Percentiles rank a stretch among this genome's conserved stretches.
Conservation (phyloP, 2,888 invertebrate species). For the Synanthedon formicaeformis region DNA sequence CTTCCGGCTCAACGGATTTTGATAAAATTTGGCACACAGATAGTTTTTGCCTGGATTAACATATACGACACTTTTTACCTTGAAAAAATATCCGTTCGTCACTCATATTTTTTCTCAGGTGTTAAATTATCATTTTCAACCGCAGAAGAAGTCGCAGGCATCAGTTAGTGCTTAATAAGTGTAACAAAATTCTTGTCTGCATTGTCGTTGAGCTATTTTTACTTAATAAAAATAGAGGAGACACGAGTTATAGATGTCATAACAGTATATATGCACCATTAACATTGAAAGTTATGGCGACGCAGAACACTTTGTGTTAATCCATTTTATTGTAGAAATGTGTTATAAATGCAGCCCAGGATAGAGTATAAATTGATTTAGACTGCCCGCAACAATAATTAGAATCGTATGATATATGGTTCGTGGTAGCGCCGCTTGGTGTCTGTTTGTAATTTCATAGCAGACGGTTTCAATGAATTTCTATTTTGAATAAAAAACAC, state of each 20-base stretch:
- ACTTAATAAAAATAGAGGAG: constrained; percentile 28
- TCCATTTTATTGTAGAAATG: constrained; percentile 46
- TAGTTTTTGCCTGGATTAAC: too few relatives aligned
- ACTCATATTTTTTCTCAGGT: too few relatives aligned
- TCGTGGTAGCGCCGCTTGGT: constrained; percentile 11
- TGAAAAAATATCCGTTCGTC: too few relatives aligned
- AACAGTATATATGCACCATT: constrained; percentile 46
- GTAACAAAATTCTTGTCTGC: constrained; percentile 17
- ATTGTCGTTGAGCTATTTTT: constrained; percentile 18
- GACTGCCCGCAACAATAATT: constrained; percentile 50
- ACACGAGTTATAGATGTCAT: constrained; percentile 33
- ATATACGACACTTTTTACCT: too few relatives aligned
- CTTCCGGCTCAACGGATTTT: too few relatives aligned
- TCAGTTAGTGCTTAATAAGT: constrained; percentile 28
- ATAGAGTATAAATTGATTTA: constrained; percentile 46
- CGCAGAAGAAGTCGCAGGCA: too few relatives aligned
- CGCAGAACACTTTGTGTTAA: constrained; percentile 27
- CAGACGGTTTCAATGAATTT: neutral
- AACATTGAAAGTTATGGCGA: constrained; percentile 44
- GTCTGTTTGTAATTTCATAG: constrained; percentile 7
- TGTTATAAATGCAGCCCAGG: constrained; percentile 34
- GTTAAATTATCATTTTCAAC: too few relatives aligned
- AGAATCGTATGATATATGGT: constrained; percentile 36
- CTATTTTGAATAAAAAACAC: too few relatives aligned
- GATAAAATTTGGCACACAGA: too few relatives aligned